Percentiles rank a stretch among this genome's conserved stretches.
Conservation (phyloP, 2,113 vertebrate genomes). For the Ifrita kowaldi region DNA sequence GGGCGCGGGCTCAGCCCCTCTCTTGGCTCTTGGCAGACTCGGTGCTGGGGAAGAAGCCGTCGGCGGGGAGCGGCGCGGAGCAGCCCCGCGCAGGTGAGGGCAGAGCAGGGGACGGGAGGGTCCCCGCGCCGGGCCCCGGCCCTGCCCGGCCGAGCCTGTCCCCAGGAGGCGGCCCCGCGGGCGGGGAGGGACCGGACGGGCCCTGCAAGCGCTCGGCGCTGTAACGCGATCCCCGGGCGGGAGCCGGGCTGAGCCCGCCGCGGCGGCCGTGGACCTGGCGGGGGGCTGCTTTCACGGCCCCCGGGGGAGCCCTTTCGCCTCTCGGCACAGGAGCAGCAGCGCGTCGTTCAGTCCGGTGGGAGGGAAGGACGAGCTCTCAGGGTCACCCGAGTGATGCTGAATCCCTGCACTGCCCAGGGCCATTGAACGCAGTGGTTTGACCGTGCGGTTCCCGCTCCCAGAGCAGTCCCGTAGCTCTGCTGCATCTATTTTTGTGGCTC, state of each 20-base stretch:
- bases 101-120: not conserved
- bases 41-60: conserved; percentile 26
- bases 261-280: not conserved
- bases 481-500: conserved; percentile 38
- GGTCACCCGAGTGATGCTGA: not conserved
- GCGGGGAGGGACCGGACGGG: not conserved
- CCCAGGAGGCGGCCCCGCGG: not conserved
- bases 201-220: not conserved
- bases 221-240: not conserved
- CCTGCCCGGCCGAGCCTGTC: not conserved
- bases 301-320: not conserved
- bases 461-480: not conserved
- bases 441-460: not conserved
- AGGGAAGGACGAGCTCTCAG: not conserved
- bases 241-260: not conserved
- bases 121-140: not conserved
- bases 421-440: not conserved
- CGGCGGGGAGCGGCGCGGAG: conserved; percentile 1
- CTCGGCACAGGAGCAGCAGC: not conserved
- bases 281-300: not conserved
- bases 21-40: conserved; percentile 36
- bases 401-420: fast-evolving
- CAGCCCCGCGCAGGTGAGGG: conserved; percentile 12
- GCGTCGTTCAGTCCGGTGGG: not conserved
- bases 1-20: not conserved